Conservation (phyloP, 1,140 invertebrate genomes). For the Lerema accius region DNA sequence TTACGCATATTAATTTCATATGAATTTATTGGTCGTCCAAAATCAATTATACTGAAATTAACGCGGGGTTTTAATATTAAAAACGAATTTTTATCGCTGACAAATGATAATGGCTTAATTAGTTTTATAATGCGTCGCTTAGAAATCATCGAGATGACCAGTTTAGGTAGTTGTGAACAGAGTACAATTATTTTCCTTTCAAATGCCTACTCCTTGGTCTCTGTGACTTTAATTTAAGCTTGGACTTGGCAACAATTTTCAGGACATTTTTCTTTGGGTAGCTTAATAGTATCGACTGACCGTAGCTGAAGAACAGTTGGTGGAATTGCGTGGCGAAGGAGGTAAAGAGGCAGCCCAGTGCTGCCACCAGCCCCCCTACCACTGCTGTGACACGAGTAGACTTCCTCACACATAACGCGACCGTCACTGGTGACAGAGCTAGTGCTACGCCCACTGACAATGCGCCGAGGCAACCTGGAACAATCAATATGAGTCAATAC, state of each 20-base stretch:
- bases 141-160: too few species aligned
- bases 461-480: conserved; percentile 92
- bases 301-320: conserved; percentile 94
- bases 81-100: not conserved
- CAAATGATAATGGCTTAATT: too few species aligned
- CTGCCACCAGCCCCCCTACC: conserved; percentile 92
- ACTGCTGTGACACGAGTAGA: conserved; percentile 94
- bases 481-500: conserved; percentile 34
- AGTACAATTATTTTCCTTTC: too few species aligned
- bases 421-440: conserved; percentile 91
- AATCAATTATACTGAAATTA: not conserved
- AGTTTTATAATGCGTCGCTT: too few species aligned
- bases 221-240: too few species aligned
- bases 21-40: not conserved
- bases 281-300: too few species aligned
- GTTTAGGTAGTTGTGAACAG: too few species aligned
- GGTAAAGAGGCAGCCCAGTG: conserved; percentile 93
- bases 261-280: too few species aligned
- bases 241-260: too few species aligned
- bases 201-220: too few species aligned
- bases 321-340: conserved; percentile 94
- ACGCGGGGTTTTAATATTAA: conserved; percentile 4
- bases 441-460: conserved; percentile 92
- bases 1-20: conserved; percentile 20
- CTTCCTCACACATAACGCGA: conserved; percentile 92